Conservation (phyloP, 2,888 invertebrate genomes). For the Nomada lathburiana region DNA sequence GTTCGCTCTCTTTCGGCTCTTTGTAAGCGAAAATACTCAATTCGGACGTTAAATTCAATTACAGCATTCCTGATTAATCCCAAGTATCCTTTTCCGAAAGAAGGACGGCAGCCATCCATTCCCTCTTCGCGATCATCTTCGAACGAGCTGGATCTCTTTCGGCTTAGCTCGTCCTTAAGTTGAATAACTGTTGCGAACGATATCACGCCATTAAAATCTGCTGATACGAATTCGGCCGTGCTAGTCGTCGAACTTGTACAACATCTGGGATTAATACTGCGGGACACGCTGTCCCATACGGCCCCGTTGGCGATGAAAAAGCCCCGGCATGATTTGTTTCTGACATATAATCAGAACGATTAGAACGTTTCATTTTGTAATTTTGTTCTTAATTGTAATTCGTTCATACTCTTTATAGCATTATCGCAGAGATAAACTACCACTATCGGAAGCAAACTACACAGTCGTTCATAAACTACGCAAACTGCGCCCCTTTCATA, state of each 20-base stretch:
- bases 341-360: too few species aligned
- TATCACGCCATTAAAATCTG: conserved; percentile 70
- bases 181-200: conserved; percentile 70
- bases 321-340: too few species aligned
- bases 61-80: conserved; percentile 82
- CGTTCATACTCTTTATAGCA: too few species aligned
- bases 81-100: conserved; percentile 77
- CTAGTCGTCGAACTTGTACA: conserved; percentile 34
- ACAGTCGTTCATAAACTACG: background rate
- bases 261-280: conserved; percentile 44
- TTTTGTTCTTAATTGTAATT: too few species aligned
- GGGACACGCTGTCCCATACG: conserved; percentile 1
- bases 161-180: conserved; percentile 61
- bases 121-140: conserved; percentile 50
- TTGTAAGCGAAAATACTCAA: conserved; percentile 84
- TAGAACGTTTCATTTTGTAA: too few species aligned
- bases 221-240: conserved; percentile 49
- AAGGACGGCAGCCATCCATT: conserved; percentile 50
- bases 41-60: conserved; percentile 83
- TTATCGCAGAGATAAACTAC: background rate
- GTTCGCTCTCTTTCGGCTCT: conserved; percentile 73
- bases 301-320: background rate
- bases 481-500: background rate
- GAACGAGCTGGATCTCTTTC: conserved; percentile 71
- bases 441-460: conserved; percentile 15